Base-by-base conservation (phyloP, 2,113 vertebrate genomes). In the Romanogobio albipinnatus region DNA sequence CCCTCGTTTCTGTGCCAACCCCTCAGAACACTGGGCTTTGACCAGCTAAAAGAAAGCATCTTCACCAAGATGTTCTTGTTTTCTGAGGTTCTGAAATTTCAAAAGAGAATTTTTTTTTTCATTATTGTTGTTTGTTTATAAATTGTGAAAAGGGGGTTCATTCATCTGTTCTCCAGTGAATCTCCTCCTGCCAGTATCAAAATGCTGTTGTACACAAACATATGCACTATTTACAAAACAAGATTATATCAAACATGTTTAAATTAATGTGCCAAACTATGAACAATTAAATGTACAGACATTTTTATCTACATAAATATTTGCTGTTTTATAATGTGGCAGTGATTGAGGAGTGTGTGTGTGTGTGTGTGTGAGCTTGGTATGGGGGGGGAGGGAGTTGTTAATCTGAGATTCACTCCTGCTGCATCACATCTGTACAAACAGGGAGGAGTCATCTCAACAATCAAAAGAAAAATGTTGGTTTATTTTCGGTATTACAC, bases 271-370 rank as follows among this genome's bases (percentile, higher is more conserved):
- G 96, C 96, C 96, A 97, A 97, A 96, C 87, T 87, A 82, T 89
- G 95, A 95, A 92, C 94, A 95, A 94, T 96, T 95, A 95, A 93
- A 93, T 96, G 96, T 97, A 96, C 92, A 97, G 88, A 88, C 87
- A 89, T 91, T 92, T 92, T 92, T 90, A 91, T 91, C 86, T 80
- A 94, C 95, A 94, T 95, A 94, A 89, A 87, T 89, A 88, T 90
- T 91, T 86, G 88, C 86, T 96, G 94, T 96, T 90, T 90, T 88
- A 73, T 89, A 88, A 82, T 81, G 77, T 89, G 79, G 83, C 82
- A 80, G 77, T 83, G 87, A 81, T 83, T 64, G 84, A 80, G 73
- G 82, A 80, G 71, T 53, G 79, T 87, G 77, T 82, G 75, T 10
- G 64, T 29, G 47, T 13, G 47, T 47, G 47, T 1, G 10, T 1